phyloP scores from a whole-genome alignment of 2,888 invertebrate genomes.

The Ophion obscuratus region DNA sequence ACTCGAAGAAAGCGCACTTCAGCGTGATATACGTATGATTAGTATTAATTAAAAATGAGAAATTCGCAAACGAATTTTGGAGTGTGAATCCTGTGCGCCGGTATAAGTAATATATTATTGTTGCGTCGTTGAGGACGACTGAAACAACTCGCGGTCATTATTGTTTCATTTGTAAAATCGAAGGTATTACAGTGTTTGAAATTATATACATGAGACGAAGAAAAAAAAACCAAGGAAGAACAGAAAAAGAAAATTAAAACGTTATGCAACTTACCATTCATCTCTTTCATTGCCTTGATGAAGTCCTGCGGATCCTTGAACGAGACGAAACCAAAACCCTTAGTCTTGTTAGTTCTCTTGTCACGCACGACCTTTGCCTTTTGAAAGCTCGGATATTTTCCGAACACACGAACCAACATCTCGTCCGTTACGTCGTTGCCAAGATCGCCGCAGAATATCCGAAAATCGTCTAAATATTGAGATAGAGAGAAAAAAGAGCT shows the following conservation, averaged over 20 bases:
- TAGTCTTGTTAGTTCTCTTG: slow-evolving; percentile 98
- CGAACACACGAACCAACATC: slow-evolving; percentile 97
- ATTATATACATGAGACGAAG: slow-evolving; percentile 42
- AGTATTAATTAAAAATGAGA: slow-evolving; percentile 44
- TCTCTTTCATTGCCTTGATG: slow-evolving; percentile 99
- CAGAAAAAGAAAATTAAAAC: slow-evolving; percentile 25
- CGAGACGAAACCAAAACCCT: slow-evolving; percentile 99
- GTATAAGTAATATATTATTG: background rate
- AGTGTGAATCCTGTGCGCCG: background rate
- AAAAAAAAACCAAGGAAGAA: slow-evolving; percentile 23
- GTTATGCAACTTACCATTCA: slow-evolving; percentile 92
- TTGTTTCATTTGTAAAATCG: slow-evolving; percentile 36
- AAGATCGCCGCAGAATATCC: slow-evolving; percentile 99
- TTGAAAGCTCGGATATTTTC: slow-evolving; percentile 96
- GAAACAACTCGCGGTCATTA: slow-evolving; percentile 13
- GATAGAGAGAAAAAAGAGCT: slow-evolving; percentile 45
- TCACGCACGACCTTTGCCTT: slow-evolving; percentile 98
- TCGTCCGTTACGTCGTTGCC: slow-evolving; percentile 99
- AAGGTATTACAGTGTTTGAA: slow-evolving; percentile 58
- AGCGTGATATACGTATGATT: slow-evolving; percentile 38
- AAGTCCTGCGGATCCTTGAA: slow-evolving; percentile 99
- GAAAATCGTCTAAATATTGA: slow-evolving; percentile 92
- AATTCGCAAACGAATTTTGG: background rate
- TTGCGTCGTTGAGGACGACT: background rate
- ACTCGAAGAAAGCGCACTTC: slow-evolving; percentile 4